phyloP scores from a whole-genome alignment of 2,888 invertebrate species.

The Endotricha flammealis region DNA sequence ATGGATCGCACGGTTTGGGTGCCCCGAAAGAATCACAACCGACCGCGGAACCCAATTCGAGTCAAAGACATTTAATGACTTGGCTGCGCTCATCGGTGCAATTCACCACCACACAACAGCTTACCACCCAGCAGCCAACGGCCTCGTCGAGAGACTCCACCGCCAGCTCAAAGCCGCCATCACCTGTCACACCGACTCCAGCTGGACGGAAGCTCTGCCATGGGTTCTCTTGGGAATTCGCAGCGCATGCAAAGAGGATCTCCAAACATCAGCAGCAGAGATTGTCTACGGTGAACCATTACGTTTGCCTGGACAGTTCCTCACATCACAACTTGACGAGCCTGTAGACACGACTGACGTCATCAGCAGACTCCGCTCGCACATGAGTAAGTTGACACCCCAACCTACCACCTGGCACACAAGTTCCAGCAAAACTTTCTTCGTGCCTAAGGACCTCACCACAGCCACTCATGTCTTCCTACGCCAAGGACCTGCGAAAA shows the following conservation, averaged over 20 bases:
- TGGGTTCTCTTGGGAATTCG: conserved; percentile 1
- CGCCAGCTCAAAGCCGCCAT: neutral
- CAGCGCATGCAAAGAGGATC: conserved; percentile 2
- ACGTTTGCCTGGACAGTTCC: no score
- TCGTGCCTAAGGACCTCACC: no score
- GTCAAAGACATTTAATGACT: neutral
- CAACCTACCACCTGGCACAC: no score
- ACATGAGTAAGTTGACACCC: no score
- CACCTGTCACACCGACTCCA: neutral
- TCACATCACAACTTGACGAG: no score
- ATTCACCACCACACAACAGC: neutral
- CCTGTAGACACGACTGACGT: no score
- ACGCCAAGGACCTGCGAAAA: no score
- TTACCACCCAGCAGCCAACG: conserved; percentile 10
- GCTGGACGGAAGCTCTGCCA: neutral
- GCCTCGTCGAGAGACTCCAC: neutral
- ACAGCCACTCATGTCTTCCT: no score
- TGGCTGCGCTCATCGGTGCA: neutral
- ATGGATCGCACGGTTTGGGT: conserved; percentile 21
- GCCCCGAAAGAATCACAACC: conserved; percentile 29
- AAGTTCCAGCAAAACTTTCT: no score
- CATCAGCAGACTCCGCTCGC: no score
- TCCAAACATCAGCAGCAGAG: conserved; percentile 3
- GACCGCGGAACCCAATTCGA: conserved; percentile 36
- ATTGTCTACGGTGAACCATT: conserved; percentile 19